Base-by-base conservation (phyloP, 2,888 invertebrate species). In the Daptonema setosum region DNA sequence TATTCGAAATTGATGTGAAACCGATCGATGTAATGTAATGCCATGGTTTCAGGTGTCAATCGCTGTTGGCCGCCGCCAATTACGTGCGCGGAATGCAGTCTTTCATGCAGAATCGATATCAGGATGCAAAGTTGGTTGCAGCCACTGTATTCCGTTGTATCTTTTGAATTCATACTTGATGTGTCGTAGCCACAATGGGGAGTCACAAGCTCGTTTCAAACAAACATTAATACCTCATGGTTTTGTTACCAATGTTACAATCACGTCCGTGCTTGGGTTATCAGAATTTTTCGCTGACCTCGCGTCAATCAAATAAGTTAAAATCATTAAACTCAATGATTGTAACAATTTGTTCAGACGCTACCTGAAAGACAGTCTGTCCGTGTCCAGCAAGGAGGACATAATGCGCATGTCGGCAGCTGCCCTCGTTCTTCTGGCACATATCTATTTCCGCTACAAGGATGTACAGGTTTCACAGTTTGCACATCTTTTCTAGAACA, bases 361-460 rank as follows among this genome's bases (percentile, higher is more conserved):
- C 62, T 90, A 86, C 70, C 79, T 95, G 55, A 79, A 91, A 60
- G 93, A 95, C 75, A 90, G 93, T 0, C 75, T 95, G 48, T 91
- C 91, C 76, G 90, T 95, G 88, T 91, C 93, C 26, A 95, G 95
- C 74, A 85, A 90, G 0, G 95, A 97, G 73, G 95, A 97, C 75
- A 77, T 97, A 61, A 93, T 93, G 74, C 78, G 95, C 52, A 76
- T 97, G 57, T 95, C 93, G 11, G 90, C 91, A 0, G 91, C 93
- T 69, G 90, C 91, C 22, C 78, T 95, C 55, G 91, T 97, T 54
- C 77, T 97, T 59, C 78, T 95, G 52, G 93, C 93, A 0, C 91
- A 95, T 72, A 91, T 93, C 63, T 93, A 93, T 75, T 78, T 93
- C 30, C 88, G 90, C 52, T 79, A 90, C 68, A 85, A 87, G 64